A percentile compares a stretch with the other conserved stretches of the same genome.
phyloP scores from a whole-genome alignment of 2,888 invertebrate genomes.

The Eristalis pertinax region DNA sequence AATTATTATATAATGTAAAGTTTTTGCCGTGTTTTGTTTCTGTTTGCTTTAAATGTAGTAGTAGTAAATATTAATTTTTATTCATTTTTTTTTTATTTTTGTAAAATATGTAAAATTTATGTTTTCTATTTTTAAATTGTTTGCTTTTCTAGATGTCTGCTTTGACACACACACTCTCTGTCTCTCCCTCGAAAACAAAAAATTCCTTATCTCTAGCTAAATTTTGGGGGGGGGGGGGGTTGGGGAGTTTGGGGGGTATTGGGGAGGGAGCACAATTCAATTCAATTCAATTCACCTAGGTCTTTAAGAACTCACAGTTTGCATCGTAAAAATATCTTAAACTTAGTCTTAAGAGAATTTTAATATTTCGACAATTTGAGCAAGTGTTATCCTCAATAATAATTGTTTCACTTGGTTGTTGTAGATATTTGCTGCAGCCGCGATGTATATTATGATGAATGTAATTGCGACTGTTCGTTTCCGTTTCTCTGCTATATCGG shows the following conservation, averaged over 20 bases:
- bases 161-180: not conserved
- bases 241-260: too few relatives aligned
- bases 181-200: not conserved
- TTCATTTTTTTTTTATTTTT: slow-evolving; percentile 1
- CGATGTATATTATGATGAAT: slow-evolving; percentile 4
- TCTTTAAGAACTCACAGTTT: slow-evolving; percentile 78
- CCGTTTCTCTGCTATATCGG: not conserved
- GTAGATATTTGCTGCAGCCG: slow-evolving; percentile 30
- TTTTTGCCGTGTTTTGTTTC: not conserved
- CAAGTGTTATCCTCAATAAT: slow-evolving; percentile 71
- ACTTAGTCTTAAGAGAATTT: slow-evolving; percentile 76
- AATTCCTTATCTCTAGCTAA: slow-evolving; percentile 53
- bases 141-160: not conserved
- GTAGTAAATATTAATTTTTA: slow-evolving; percentile 27
- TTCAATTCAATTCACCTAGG: slow-evolving; percentile 58
- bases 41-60: slow-evolving; percentile 43
- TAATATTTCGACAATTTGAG: slow-evolving; percentile 78
- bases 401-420: slow-evolving; percentile 67
- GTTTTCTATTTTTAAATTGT: not conserved
- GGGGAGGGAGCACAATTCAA: not conserved
- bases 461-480: slow-evolving; percentile 23
- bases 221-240: not conserved
- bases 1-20: not conserved
- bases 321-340: slow-evolving; percentile 77
- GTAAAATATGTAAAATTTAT: slow-evolving; percentile 58